Base-by-base conservation (phyloP, 2,797 vertebrate species). In the Staurois parvus region DNA sequence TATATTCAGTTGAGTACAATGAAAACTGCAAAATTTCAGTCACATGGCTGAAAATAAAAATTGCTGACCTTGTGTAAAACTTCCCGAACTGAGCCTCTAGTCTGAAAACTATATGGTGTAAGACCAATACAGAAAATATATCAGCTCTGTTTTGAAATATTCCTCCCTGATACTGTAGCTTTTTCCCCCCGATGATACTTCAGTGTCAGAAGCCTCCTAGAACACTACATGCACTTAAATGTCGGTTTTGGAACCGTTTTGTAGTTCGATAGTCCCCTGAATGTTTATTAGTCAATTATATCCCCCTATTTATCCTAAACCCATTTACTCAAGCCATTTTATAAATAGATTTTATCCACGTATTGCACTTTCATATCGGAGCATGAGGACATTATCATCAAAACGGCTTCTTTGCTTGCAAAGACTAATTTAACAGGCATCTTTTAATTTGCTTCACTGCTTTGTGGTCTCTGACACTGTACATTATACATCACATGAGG, bases 401-500 rank as follows among this genome's bases (percentile, higher is more conserved):
- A 86, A 28, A 42, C 0, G 0, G 82, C 64, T 90, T 86, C 72
- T 83, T 62, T 59, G 26, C 67, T 89, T 89, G 42, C 89, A 26
- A 80, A 77, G 72, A 86, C 85, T 86, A 24, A 30, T 79, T 79
- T 29, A 85, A 87, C 72, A 42, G 75, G 68, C 76, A 45, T 85
- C 64, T 85, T 88, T 30, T 88, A 79, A 88, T 83, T 88, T 87
- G 85, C 85, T 87, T 84, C 69, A 79, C 80, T 82, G 81, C 21
- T 91, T 85, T 69, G 86, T 77, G 73, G 48, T 87, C 88, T 82
- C 37, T 88, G 77, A 82, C 74, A 83, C 79, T 88, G 85, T 89
- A 90, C 88, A 83, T 91, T 89, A 0, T 88, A 90, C 90, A 89
- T 72, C 83, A 83, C 90, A 88, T 90, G 90, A 92, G 89, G 81